These are phyloP conservation scores for Drosophila athabasca DNA, from an alignment of 1,140 invertebrate species.

Conservation along the genomic window DNA sequence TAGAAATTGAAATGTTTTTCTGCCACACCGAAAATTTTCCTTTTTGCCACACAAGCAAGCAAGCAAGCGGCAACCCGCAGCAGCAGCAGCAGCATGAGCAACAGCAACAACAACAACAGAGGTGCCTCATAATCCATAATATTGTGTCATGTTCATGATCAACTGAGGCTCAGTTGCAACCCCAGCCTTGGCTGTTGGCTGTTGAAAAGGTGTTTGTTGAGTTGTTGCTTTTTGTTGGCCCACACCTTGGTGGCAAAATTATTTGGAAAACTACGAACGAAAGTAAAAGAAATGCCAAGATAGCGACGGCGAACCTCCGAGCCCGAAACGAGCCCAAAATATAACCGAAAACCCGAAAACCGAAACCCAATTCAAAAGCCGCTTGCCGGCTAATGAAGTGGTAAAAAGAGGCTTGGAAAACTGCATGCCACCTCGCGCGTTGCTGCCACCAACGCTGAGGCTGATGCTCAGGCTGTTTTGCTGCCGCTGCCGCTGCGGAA, in stretches of 20 bases:
- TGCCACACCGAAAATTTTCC: constrained; percentile 67
- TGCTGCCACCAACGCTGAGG: neutral
- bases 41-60: constrained; percentile 28
- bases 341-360: constrained; percentile 10
- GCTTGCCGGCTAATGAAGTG: constrained; percentile 69
- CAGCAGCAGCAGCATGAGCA: constrained; percentile 4
- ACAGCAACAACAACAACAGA: constrained; percentile 14
- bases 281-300: constrained; percentile 68
- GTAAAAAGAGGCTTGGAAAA: constrained; percentile 66
- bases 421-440: constrained; percentile 47
- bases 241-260: constrained; percentile 69
- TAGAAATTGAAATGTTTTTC: constrained; percentile 61
- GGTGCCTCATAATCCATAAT: constrained; percentile 76
- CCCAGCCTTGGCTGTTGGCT: constrained; percentile 33
- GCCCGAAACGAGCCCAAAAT: constrained; percentile 4
- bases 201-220: constrained; percentile 32
- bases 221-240: constrained; percentile 23
- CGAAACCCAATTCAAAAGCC: constrained; percentile 10
- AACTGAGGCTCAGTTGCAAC: constrained; percentile 13
- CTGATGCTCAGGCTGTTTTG: constrained; percentile 3
- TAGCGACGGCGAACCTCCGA: constrained; percentile 10
- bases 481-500: constrained; percentile 29
- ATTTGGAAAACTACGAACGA: constrained; percentile 74
- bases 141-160: constrained; percentile 82
- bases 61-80: constrained; percentile 21